Base-by-base conservation (phyloP, 1,140 invertebrate species). In the Drosophila biarmipes region DNA sequence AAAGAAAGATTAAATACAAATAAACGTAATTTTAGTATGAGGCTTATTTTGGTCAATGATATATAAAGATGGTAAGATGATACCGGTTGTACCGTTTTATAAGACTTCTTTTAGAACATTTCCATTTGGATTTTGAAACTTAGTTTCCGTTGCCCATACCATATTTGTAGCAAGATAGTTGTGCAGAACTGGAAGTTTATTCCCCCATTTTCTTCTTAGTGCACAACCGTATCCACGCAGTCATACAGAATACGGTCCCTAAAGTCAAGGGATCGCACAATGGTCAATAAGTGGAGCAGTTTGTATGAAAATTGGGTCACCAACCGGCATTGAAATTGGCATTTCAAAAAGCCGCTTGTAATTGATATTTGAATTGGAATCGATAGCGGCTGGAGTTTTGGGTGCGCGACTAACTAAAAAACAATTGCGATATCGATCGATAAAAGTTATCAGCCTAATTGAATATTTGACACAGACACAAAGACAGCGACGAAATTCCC, bases 181-280 rank as follows among this genome's bases (percentile, higher is more conserved):
- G 4, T 14, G 4, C 11, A 15, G 3, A 7, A 38, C n/a, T n/a
- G 6, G n/a, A 15, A 8, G 2, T 7, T 15, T 4, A 0, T 10
- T 21, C 6, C 5, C 11, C 5, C 10, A 5, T 64, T 52, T 42
- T 4, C 5, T 12, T 12, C n/a, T 31, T 31, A 67, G 45, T 67
- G 51, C 12, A 21, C 0, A 42, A 43, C 49, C n/a, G 53, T 27
- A 37, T 11, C 52, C 34, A 62, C 14, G 21, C 43, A 57, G 31
- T 21, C 46, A 61, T 45, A 73, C 49, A 78, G 45, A 51, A 51
- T 52, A 54, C 53, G 34, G 34, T 34, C 51, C 43, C 42, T 29
- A 45, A 69, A 80, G 77, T 77, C 81, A 71, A 64, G 78, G 74
- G 62, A 74, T 68, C 75, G 84, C 64, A 85, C 80, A 86, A 85